phyloP scores from a whole-genome alignment of 2,888 invertebrate genomes.

The Laothoe populi region DNA sequence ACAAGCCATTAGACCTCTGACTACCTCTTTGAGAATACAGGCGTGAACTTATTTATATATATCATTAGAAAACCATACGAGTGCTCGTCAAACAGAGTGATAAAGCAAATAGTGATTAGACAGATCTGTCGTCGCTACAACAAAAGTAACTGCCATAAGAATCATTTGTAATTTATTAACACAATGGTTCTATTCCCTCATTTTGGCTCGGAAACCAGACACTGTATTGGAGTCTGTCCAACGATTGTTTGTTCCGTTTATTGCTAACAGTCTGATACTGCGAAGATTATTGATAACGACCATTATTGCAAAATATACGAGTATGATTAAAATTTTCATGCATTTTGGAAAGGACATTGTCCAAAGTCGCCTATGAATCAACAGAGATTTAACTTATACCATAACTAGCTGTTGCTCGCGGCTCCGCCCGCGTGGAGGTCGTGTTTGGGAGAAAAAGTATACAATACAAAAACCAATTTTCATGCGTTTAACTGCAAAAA shows the following conservation, averaged over 20 bases:
- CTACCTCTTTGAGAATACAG: no score
- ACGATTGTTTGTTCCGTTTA: conserved; percentile 51
- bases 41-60: background rate
- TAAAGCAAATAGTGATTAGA: conserved; percentile 1
- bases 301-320: conserved; percentile 27
- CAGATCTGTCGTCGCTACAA: conserved; percentile 26
- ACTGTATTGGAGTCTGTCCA: conserved; percentile 62
- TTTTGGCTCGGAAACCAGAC: conserved; percentile 56
- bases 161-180: conserved; percentile 49
- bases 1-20: no score
- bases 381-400: no score
- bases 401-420: no score
- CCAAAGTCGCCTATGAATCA: background rate
- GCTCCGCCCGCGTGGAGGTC: no score
- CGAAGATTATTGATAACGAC: conserved; percentile 48
- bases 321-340: conserved; percentile 15
- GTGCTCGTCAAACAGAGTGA: background rate
- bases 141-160: conserved; percentile 52
- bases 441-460: no score
- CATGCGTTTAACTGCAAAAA: no score
- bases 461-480: no score
- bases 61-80: background rate
- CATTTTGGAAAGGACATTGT: background rate
- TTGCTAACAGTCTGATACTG: conserved; percentile 52
- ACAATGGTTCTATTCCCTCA: conserved; percentile 51